Evolutionary conservation across 2,797 vertebrate genomes (phyloP), one percentile per base, ranked within the genome.

Genomic region (Hirundo rustica): DNA sequence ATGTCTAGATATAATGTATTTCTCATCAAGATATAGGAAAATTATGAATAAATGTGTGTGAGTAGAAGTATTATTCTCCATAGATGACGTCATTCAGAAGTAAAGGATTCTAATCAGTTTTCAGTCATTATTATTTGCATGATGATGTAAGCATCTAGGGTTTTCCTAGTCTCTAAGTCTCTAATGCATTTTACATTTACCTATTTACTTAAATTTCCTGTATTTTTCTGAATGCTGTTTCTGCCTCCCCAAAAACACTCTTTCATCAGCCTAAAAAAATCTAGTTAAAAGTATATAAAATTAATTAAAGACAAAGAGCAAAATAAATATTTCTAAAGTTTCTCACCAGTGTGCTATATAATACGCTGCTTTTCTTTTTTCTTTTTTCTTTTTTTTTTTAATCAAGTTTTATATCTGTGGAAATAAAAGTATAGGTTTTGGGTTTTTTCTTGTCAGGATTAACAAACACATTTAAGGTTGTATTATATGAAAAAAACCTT

Each of bases 371-470:
- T 80, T 94, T 47, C 21, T 10, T 60, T 60, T 8, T 44, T 50
- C 48, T 65, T 45, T 50, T 48, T 65, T 45, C 3, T 75, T 80
- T 95, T 60, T 8, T 44, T 50, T 48, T 65, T 45, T 38, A 38
- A 38, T 38, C 38, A 38, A 40, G 16, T 44, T 51, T 71, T 65
- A 23, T 7, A 7, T 64, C 45, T 81, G 12, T 90, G 25, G 21
- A 75, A 75, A 30, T 54, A 1, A 47, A 78, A 30, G 9, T 4
- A 0, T 40, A 5, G 8, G 22, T 11, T 1, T 58, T 26, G 16
- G 11, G 16, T 13, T 74, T 76, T 38, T 23, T 6, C 50, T 8
- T 54, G 13, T 45, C 62, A 54, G 4, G 6, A 8, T 64, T 66
- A 62, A 7, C 6, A 86, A 85, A 72, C 7, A 55, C 5, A 21